Conservation (phyloP, 2,113 vertebrate genomes). For the Trematocara unimaculatum region DNA sequence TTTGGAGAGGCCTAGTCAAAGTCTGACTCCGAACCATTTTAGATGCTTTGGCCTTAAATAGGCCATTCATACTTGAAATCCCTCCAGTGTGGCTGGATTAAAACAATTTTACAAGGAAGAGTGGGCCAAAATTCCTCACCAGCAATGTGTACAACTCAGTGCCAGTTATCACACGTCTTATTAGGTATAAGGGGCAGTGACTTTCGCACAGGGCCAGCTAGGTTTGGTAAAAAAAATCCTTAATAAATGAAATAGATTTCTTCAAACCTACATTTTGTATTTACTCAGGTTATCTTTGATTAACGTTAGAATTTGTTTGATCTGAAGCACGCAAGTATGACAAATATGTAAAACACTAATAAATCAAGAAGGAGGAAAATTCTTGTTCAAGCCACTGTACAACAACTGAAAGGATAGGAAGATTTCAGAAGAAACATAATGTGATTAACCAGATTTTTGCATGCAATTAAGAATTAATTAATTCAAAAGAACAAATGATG, state of each 20-base stretch:
- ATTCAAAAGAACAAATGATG: background rate
- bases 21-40: background rate
- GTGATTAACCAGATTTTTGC: background rate
- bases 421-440: background rate
- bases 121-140: background rate
- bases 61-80: background rate
- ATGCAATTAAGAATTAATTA: background rate
- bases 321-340: background rate
- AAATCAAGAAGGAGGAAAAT: background rate
- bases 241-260: background rate
- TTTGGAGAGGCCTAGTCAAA: background rate
- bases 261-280: rapidly evolving
- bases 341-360: background rate
- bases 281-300: background rate
- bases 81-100: background rate
- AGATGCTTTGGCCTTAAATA: background rate
- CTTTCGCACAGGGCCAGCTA: rapidly evolving
- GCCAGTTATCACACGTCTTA: background rate
- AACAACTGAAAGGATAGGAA: no score
- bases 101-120: rapidly evolving
- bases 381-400: no score
- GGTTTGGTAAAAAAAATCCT: background rate
- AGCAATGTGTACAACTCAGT: background rate
- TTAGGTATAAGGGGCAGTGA: background rate
- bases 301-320: background rate